Base-by-base conservation (phyloP, 2,888 invertebrate genomes). In the Lacanobia oleracea region DNA sequence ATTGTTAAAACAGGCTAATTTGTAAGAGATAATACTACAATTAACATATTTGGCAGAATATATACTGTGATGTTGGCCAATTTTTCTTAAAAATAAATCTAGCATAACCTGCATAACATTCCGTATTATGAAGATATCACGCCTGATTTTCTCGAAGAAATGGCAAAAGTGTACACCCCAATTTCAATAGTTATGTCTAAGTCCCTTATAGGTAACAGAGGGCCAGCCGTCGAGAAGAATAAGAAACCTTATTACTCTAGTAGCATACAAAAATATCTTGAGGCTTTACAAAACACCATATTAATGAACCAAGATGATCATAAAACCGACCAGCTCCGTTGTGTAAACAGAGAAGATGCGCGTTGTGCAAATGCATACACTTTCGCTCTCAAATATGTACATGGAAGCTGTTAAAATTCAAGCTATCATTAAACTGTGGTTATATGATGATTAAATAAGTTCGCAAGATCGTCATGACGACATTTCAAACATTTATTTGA, bases 371-470 rank as follows among this genome's bases (percentile, higher is more conserved):
- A 78, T 75, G 75, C 57, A 79, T 67, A 53, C 83, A 76, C 83
- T 83, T 79, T 81, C 83, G 56, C 75, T 82, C 53, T 82, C 57
- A 48, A 53, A 81, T 75, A 27, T 27, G 27, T 27, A 79, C 71
- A 63, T 71, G 62, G 75, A 67, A 66, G 64, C 45, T 65, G 61
- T 83, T 82, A 81, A 76, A 79, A 57, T 60, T 67, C 54, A 68
- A 67, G 37, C 51, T 66, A 60, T 53, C 57, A 54, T 73, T 63
- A 63, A 82, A 53, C 66, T 48, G 50, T 37, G 12, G 16, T 33
- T 79, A 79, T 66, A 71, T 66, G 56, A 74, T 78, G 66, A 78
- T 82, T 78, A 67, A 82, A 82, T 67, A 74, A 80, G 48, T 69
- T 73, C 45, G 53, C n/a, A 9, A 62, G 61, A 65, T 56, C 16